phyloP scores from a whole-genome alignment of 2,888 invertebrate species.

The Apamea sordens region DNA sequence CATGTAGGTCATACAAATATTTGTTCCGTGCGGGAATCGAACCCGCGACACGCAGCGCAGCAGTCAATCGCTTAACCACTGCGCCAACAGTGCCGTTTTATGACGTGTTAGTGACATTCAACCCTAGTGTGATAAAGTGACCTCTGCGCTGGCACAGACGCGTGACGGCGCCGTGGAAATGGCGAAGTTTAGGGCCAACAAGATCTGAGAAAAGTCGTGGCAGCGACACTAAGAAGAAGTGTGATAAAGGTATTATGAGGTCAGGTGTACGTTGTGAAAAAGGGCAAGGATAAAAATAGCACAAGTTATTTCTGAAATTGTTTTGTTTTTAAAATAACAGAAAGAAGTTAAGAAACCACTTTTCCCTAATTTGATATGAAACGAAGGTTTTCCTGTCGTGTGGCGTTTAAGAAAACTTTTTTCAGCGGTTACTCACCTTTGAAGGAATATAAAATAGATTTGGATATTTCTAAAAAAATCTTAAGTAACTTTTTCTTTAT shows the following conservation, averaged over 20 bases:
- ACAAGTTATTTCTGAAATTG: not conserved
- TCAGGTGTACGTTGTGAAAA: not conserved
- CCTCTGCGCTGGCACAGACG: too few relatives aligned
- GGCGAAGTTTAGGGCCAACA: not conserved
- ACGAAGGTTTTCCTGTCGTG: constrained; percentile 5
- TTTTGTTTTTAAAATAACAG: constrained; percentile 4
- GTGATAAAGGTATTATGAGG: not conserved
- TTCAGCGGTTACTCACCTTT: not conserved
- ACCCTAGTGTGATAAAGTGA: not conserved
- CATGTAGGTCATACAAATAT: too few relatives aligned
- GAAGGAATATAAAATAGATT: not conserved
- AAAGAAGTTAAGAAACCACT: constrained; percentile 14
- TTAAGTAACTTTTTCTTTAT: not conserved
- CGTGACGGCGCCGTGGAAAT: not conserved
- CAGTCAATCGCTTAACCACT: too few relatives aligned
- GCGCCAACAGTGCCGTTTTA: not conserved
- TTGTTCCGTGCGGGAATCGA: too few relatives aligned
- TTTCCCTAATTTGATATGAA: constrained; percentile 21
- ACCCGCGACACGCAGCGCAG: too few relatives aligned
- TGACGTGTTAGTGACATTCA: not conserved
- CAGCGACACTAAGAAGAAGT: not conserved
- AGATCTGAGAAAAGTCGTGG: not conserved
- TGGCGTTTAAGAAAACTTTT: not conserved
- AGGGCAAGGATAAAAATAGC: not conserved
- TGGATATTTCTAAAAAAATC: not conserved